A percentile compares a stretch with the other conserved stretches of the same genome.
These are phyloP conservation scores for Sipha flava DNA, from an alignment of 1,140 invertebrate species.

Conservation along the genomic window DNA sequence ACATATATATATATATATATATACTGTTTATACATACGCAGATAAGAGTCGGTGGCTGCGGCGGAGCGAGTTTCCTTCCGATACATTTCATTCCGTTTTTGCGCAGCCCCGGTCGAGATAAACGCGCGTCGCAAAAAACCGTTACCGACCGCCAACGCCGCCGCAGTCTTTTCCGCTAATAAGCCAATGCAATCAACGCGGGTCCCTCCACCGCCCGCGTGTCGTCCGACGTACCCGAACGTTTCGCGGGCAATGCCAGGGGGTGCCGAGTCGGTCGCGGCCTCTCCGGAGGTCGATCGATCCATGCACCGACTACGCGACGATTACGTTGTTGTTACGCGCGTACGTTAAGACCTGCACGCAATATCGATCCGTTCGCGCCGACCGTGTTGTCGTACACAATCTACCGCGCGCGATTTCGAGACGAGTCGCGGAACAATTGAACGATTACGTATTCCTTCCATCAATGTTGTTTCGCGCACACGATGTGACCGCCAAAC, in stretches of 20 bases:
- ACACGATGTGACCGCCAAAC: too few species aligned
- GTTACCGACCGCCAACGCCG: neutral
- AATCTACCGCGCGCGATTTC: too few species aligned
- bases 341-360: too few species aligned
- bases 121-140: conserved; percentile 25
- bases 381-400: too few species aligned
- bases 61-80: conserved; percentile 24
- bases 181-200: conserved; percentile 25
- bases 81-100: conserved; percentile 33
- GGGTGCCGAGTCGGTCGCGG: neutral
- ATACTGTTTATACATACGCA: neutral
- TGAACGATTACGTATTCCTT: too few species aligned
- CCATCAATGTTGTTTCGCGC: too few species aligned
- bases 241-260: neutral
- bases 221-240: neutral
- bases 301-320: neutral
- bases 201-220: neutral
- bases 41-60: conserved; percentile 16
- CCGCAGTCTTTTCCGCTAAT: conserved; percentile 30
- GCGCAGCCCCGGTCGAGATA: conserved; percentile 26
- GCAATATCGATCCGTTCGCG: too few species aligned
- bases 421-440: too few species aligned
- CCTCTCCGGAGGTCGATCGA: neutral
- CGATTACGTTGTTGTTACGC: neutral
- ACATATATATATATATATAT: neutral